Percentiles rank a stretch among this genome's conserved stretches.
phyloP scores from a whole-genome alignment of 2,113 vertebrate genomes.

The Madoqua kirkii region DNA sequence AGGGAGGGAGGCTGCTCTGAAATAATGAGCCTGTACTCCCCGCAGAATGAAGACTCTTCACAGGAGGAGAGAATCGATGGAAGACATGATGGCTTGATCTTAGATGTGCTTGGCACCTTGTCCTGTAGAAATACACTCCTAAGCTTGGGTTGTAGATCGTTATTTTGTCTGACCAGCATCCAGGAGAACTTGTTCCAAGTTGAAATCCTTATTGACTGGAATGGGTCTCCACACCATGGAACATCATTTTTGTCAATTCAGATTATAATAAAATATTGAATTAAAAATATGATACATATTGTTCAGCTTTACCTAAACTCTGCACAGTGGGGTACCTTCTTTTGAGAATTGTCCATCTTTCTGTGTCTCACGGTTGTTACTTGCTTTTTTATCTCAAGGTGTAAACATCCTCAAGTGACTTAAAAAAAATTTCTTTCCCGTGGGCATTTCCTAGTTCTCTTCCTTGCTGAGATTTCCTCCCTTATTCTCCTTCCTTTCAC shows the following conservation, averaged over 20 bases:
- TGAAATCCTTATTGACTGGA: not conserved
- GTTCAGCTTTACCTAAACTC: not conserved
- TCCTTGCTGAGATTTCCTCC: not conserved
- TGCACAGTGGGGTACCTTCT: not conserved
- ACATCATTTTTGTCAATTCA: not conserved
- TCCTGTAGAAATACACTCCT: not conserved
- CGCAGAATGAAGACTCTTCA: not conserved
- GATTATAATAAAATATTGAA: not conserved
- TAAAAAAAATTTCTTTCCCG: not conserved
- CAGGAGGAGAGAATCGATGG: not conserved
- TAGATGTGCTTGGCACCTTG: not conserved
- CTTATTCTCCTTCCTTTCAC: not conserved
- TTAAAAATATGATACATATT: not conserved
- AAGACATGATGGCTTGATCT: not conserved
- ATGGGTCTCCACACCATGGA: too few species aligned
- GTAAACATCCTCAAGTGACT: not conserved
- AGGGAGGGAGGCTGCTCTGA: not conserved
- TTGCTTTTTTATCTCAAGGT: not conserved
- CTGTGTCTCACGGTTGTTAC: not conserved
- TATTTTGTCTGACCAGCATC: not conserved
- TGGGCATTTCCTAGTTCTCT: not conserved
- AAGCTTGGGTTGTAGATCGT: not conserved
- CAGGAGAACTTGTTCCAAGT: not conserved
- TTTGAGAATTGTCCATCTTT: not conserved
- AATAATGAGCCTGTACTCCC: not conserved